These are phyloP conservation scores for Elegia similella DNA, from an alignment of 2,888 invertebrate species.

Conservation along the genomic window DNA sequence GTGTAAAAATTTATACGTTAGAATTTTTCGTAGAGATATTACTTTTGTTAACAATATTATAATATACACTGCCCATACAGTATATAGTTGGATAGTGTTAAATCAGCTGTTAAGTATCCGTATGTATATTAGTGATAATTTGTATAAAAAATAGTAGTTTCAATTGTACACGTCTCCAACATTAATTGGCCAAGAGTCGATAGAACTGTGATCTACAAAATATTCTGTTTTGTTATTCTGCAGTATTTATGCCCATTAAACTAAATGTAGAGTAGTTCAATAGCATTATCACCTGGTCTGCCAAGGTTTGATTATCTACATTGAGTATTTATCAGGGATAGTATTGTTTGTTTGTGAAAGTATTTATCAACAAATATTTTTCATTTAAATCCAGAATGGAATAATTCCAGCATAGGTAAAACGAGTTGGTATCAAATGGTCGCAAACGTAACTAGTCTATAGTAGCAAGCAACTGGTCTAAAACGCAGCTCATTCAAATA, in stretches of 20 bases:
- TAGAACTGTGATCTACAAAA: constrained; percentile 11
- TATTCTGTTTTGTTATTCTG: constrained; percentile 3
- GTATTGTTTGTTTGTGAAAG: no score
- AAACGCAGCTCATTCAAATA: no score
- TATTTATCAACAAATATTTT: no score
- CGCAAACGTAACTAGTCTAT: no score
- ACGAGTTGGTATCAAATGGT: no score
- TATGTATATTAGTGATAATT: neutral
- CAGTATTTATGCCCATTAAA: neutral
- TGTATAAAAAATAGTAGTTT: neutral
- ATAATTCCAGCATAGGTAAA: no score
- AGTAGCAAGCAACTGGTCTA: no score
- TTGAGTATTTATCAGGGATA: no score
- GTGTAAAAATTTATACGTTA: neutral
- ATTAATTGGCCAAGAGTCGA: neutral
- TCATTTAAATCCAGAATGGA: no score
- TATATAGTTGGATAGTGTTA: neutral
- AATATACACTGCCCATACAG: neutral
- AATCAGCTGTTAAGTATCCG: neutral
- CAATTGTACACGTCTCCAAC: neutral
- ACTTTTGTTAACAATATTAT: constrained; percentile 2
- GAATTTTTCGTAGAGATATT: constrained; percentile 7
- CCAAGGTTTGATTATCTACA: no score
- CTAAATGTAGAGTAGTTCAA: neutral
- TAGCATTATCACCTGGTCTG: no score